Evolutionary conservation across 2,797 vertebrate species (phyloP), one percentile per base, ranked within the genome.

Genomic region (Nannoperca australis): DNA sequence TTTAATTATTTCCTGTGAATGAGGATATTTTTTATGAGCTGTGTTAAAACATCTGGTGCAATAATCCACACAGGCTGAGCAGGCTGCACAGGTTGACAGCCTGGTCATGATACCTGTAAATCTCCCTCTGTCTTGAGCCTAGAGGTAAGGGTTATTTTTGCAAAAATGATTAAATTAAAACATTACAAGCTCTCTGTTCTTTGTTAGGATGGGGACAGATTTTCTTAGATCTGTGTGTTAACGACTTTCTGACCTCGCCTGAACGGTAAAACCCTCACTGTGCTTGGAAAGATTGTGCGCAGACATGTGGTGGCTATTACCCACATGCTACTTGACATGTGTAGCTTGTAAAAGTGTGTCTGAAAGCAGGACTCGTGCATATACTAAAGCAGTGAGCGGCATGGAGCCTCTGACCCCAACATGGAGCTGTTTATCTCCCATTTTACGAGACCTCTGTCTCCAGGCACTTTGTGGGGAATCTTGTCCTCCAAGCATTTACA

Each of bases 1-100:
- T 91, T 92, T 88, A 81, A 90, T 91, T 84, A 86, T 90, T 87
- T 87, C 70, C 81, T 72, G 74, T 87, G 74, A 90, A 87, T 89
- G 53, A 82, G 68, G 64, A 75, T 90, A 73, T 88, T 88, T 88
- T 89, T 89, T 84, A 90, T 81, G 70, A 56, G 36, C 71, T 40
- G 75, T 73, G 78, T 73, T 73, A 82, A 87, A 85, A 75, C 85
- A 87, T 88, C 81, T 87, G 91, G 78, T 83, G 81, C 85, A 88
- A 90, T 89, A 88, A 93, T 88, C 80, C 72, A 24, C 11, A 30
- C 50, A 38, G 77, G 38, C 72, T 76, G 75, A 72, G 49, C 82
- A 73, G 65, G 53, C 82, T 73, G 75, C 59, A 56, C 74, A 65
- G 76, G 85, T 85, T 89, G 78, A 84, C 85, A 78, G 49, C 42